phyloP scores from a whole-genome alignment of 2,113 vertebrate species.

The Nesospiza acunhae region DNA sequence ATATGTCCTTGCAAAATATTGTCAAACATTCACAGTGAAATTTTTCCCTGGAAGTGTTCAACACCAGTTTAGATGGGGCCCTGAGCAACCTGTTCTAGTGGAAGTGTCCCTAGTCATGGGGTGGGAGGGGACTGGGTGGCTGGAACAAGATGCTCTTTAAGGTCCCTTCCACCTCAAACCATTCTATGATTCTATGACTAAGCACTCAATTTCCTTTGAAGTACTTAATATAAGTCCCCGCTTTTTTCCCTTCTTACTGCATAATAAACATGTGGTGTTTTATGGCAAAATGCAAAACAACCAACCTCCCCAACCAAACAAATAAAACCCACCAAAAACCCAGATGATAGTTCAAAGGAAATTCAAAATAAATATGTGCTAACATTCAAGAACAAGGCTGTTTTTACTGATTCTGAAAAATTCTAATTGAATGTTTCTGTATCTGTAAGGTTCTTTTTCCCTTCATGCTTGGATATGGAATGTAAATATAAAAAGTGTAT shows the following conservation, averaged over 20 bases:
- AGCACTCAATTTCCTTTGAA: background rate
- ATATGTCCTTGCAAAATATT: background rate
- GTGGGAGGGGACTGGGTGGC: accelerated
- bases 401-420: background rate
- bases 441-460: background rate
- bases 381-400: background rate
- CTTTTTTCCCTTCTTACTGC: background rate
- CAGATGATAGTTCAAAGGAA: background rate
- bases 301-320: background rate
- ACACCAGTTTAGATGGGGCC: background rate
- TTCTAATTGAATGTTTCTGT: background rate
- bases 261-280: background rate
- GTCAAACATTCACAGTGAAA: background rate
- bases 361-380: background rate
- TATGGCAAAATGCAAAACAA: background rate
- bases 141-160: background rate
- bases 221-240: background rate
- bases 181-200: background rate
- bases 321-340: background rate
- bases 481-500: background rate
- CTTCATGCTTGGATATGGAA: background rate
- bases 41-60: background rate
- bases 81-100: background rate
- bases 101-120: background rate
- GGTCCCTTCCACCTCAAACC: background rate